Evolutionary conservation across 92 coral and sea anemone species (phyloP), one percentile per base, ranked within the genome.

Genomic region (Epizoanthus stellaris): DNA sequence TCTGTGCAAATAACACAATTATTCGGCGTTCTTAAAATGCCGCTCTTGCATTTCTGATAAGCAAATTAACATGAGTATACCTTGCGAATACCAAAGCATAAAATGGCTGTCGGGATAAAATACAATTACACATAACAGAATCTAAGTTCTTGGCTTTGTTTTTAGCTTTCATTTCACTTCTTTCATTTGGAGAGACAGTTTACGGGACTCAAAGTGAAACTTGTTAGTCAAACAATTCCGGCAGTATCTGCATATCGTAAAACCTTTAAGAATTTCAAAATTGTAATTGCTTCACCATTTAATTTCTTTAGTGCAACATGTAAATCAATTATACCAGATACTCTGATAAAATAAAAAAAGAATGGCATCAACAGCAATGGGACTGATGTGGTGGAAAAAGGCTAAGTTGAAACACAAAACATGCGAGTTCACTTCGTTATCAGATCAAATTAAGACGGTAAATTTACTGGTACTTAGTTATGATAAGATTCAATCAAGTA

Each of bases 201-300:
- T 13, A 10, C 2, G n/a, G 20, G 25, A 76, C 39, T 75, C 82
- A 60, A 76, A 66, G 62, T 6, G 52, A 42, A 79, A 19, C 1
- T 52, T 17, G 39, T 11, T 76, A 10, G 17, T 61, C 53, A 77
- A 77, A 77, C 58, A 77, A 60, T 57, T 14, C 7, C n/a, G n/a
- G n/a, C 7, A 70, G 14, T 40, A 63, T 79, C 61, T 79, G 83
- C 83, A 79, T 62, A 79, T 79, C 43, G 72, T 63, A 62, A 79
- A 79, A 45, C 67, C 73, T 61, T 62, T 19, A 79, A n/a, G 69
- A 39, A 40, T 76, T 60, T 30, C 60, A 40, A 19, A 0, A 79
- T 23, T 63, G 73, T 79, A 64, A 43, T 79, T 10, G 25, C 72
- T 49, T 79, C 13, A 63, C 38, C 60, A 79, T 52, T 25, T 62